phyloP scores from a whole-genome alignment of 2,888 invertebrate species.

The Drosophila niveifrons region DNA sequence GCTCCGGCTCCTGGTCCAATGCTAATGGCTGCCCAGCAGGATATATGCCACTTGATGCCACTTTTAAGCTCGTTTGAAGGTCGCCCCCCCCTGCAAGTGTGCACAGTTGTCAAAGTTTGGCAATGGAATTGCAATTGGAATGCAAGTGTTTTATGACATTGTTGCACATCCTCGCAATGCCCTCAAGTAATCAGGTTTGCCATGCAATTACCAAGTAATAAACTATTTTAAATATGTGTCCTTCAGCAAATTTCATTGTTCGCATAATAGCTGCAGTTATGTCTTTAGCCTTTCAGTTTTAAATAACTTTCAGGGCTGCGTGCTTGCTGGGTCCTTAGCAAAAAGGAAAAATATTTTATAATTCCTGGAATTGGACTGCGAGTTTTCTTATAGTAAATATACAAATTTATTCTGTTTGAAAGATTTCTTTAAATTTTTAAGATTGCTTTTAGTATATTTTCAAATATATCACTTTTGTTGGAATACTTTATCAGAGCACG shows the following conservation, averaged over 20 bases:
- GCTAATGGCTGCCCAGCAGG: neutral
- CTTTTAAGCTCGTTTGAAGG: neutral
- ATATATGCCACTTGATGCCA: neutral
- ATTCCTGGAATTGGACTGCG: too few relatives aligned
- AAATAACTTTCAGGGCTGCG: neutral
- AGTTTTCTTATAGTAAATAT: too few relatives aligned
- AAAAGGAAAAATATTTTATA: neutral
- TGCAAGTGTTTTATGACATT: neutral
- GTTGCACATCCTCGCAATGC: neutral
- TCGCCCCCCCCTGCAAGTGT: neutral
- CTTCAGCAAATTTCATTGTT: neutral
- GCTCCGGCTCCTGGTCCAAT: neutral
- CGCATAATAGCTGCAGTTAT: neutral
- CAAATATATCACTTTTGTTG: too few relatives aligned
- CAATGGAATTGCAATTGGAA: constrained; percentile 10
- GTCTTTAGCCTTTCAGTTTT: neutral
- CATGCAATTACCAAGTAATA: neutral
- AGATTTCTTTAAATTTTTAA: too few relatives aligned
- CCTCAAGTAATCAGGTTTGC: neutral
- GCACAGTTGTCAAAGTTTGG: neutral
- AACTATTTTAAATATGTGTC: neutral
- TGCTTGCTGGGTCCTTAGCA: neutral
- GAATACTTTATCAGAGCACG: too few relatives aligned
- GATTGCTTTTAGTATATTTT: too few relatives aligned
- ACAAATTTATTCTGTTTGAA: too few relatives aligned